A percentile compares a stretch with the other conserved stretches of the same genome.
Evolutionary conservation across 2,113 vertebrate genomes (phyloP).

Genomic region (Copsychus sechellarum): DNA sequence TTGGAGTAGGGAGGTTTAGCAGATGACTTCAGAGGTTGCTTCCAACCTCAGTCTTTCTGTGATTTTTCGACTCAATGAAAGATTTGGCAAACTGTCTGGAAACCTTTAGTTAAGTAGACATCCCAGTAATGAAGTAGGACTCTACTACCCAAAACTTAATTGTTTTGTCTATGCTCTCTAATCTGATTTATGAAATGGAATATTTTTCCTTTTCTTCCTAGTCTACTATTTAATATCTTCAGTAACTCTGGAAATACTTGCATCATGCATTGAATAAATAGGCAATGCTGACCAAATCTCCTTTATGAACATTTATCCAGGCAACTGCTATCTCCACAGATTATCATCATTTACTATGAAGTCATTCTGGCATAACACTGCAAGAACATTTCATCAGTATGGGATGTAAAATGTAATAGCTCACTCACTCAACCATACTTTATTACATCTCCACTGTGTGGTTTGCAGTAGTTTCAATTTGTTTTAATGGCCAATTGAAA

Average conservation of each 20-base stretch:
- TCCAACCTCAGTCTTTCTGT: neutral
- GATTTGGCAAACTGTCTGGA: neutral
- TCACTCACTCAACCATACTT: neutral
- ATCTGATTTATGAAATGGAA: neutral
- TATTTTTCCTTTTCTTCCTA: neutral
- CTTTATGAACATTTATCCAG: neutral
- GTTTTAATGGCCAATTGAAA: neutral
- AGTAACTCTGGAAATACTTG: neutral
- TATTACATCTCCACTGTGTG: neutral
- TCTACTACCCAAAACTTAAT: neutral
- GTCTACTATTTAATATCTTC: neutral
- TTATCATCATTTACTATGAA: neutral
- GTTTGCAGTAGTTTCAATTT: neutral
- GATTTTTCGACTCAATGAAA: neutral
- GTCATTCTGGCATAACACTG: neutral
- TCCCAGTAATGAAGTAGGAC: neutral
- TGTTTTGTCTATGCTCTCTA: neutral
- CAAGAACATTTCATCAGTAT: neutral
- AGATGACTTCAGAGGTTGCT: neutral
- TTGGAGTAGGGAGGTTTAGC: neutral
- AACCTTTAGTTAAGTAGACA: neutral
- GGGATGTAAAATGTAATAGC: neutral
- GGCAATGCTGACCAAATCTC: neutral
- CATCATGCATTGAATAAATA: neutral
- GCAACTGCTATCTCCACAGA: neutral